A percentile compares a stretch with the other conserved stretches of the same genome.
These are phyloP conservation scores for Bombus confusus DNA, from an alignment of 1,140 invertebrate genomes.

Conservation along the genomic window DNA sequence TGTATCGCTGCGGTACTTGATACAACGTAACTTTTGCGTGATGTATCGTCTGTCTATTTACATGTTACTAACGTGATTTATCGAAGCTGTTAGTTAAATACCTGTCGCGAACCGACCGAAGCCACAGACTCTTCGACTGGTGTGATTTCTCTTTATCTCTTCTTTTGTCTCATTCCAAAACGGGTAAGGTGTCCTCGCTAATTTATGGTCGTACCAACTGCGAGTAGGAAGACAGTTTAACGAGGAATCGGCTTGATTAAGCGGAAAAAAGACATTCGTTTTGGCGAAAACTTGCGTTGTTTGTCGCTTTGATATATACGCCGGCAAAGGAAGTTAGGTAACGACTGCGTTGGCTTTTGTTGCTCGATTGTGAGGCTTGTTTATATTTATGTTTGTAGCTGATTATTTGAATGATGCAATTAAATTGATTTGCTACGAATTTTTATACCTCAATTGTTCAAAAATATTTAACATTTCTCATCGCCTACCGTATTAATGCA, in stretches of 20 bases:
- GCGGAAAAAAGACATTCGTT: not conserved
- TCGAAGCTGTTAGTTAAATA: constrained; percentile 30
- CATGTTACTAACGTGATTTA: constrained; percentile 61
- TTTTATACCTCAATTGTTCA: not conserved
- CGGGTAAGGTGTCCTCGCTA: constrained; percentile 29
- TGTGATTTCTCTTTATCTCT: constrained; percentile 33
- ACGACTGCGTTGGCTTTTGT: not conserved
- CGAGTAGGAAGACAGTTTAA: not conserved
- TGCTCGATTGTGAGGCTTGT: not conserved
- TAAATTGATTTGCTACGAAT: no score
- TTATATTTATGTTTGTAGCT: not conserved
- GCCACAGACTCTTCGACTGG: constrained; percentile 38
- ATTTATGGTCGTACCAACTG: constrained; percentile 45
- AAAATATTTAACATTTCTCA: no score
- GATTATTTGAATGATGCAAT: not conserved
- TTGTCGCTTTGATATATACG: not conserved
- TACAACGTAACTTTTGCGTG: constrained; percentile 48
- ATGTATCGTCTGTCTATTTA: constrained; percentile 25
- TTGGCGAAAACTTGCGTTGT: not conserved
- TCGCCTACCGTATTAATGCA: no score
- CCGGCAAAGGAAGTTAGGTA: not conserved
- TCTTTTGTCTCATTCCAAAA: constrained; percentile 26
- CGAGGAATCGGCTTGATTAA: not conserved
- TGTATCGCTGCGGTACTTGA: not conserved
- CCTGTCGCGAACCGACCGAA: constrained; percentile 39